Base-by-base conservation (phyloP, 2,797 vertebrate species). In the Knipowitschia caucasica region DNA sequence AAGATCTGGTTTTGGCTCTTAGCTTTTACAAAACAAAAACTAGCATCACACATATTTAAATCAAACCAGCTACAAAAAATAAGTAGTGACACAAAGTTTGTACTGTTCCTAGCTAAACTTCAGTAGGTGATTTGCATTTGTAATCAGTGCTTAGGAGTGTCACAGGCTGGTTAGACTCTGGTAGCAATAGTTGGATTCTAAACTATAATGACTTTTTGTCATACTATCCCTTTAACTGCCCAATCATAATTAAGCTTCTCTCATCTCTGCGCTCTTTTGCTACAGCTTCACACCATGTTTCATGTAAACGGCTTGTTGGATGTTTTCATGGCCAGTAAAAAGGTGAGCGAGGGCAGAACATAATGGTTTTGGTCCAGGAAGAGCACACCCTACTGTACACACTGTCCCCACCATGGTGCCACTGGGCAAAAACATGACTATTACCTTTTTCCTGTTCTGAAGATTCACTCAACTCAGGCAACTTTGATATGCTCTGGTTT, bases 371-470 rank as follows among this genome's bases (percentile, higher is more conserved):
- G 26, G 56, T 59, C 66, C 69, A 80, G 79, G 80, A 85, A 81
- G 83, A 65, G 62, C 62, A 65, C 67, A 46, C 63, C 71, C 81
- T 60, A 26, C 14, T 42, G 11, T 24, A 53, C 8, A 7, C 1
- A 26, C 21, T 60, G 53, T 51, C 18, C 61, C 56, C 69, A 30
- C 21, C 15, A n/a, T 9, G 45, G 35, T n/a, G 56, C 45, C 14
- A 58, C 30, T 51, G 30, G 27, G 34, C 27, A 60, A 57, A 73
- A 5, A 42, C 46, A 40, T 3, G 31, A 78, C 53, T 40, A 20
- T 66, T 78, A 98, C 96, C 95, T 94, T 92, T 94, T 78, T 98
- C 95, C 78, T 96, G 96, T 85, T 99, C 96, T 3, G 80, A 89
- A 1, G 91, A 89, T 90, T 99, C 96, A 67, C 92, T 97, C 71